These are phyloP conservation scores for Hippocampus abdominalis DNA, from an alignment of 2,113 vertebrate species.

Conservation along the genomic window DNA sequence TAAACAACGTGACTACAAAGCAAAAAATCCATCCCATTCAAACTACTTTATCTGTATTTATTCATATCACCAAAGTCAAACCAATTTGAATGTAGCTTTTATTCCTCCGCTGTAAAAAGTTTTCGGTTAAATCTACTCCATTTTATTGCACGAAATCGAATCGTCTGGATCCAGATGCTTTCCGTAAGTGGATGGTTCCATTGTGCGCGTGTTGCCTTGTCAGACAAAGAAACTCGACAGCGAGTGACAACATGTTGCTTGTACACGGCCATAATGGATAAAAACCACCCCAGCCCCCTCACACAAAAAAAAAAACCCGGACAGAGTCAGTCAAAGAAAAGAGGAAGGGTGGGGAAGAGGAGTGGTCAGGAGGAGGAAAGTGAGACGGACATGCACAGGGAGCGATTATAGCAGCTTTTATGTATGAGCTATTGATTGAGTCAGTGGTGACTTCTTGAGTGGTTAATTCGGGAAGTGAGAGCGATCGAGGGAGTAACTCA, in stretches of 20 bases:
- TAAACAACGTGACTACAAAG: not conserved
- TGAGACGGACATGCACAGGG: slow-evolving; percentile 68
- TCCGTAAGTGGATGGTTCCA: no score
- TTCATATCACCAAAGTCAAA: no score
- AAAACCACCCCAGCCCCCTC: no score
- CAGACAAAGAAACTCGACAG: no score
- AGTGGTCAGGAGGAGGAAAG: slow-evolving; percentile 21
- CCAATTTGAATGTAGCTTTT: no score
- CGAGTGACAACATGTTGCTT: not conserved
- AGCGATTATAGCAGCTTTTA: slow-evolving; percentile 81
- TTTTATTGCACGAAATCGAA: no score
- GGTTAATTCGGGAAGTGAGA: slow-evolving; percentile 83
- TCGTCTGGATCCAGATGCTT: no score
- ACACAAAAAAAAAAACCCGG: not conserved
- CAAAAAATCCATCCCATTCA: no score
- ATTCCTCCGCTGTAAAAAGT: no score
- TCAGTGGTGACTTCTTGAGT: slow-evolving; percentile 84
- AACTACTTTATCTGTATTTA: no score
- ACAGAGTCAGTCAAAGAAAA: slow-evolving; percentile 10
- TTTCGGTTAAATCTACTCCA: no score
- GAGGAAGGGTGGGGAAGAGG: slow-evolving; percentile 18
- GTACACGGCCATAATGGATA: not conserved
- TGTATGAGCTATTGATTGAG: slow-evolving; percentile 84
- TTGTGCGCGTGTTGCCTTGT: no score
- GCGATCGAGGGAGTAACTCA: slow-evolving; percentile 79